Base-by-base conservation (phyloP, 2,888 invertebrate genomes). In the Tanytarsus gracilentus region DNA sequence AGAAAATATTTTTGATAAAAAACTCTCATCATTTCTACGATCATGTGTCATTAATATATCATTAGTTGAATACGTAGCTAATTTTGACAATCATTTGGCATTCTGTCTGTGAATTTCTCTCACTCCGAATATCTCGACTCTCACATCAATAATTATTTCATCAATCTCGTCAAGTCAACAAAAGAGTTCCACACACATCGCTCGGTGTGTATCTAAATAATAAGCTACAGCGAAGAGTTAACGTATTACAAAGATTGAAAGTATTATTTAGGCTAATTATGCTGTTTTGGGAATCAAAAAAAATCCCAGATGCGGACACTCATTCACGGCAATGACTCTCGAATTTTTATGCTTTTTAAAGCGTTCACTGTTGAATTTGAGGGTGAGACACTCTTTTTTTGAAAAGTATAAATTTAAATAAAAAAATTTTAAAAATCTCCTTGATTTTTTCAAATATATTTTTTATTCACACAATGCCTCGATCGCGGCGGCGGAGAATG, bases 81-180 rank as follows among this genome's bases (percentile, higher is more conserved):
- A 18, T 16, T 18, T 44, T 2, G 23, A 44, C 44, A 44, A 23
- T 44, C 18, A 44, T 44, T 44, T 21, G 18, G 18, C 40, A 44
- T 8, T 44, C 18, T 44, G 16, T 23, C 33, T 36, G n/a, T 2
- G 1, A 14, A 36, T n/a, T 14, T 36, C n/a, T 33, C 8, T 44
- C 23, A 23, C 23, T 44, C 23, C 7, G 23, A 44, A 44, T 23
- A 14, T 36, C 14, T 16, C 16, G 44, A 23, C 44, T n/a, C n/a
- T n/a, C n/a, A n/a, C 44, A 23, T 44, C 44, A 55, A 55, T 55
- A 55, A 55, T 40, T 55, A 55, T 55, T 55, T 55, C 55, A 55
- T 55, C 39, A 55, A 40, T 55, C 55, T 55, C 55, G 27, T 55
- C 49, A 49, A 49, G n/a, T 49, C 33, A 36, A 55, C 55, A 55